Base-by-base conservation (phyloP, 2,113 vertebrate genomes). In the Tor tambroides region DNA sequence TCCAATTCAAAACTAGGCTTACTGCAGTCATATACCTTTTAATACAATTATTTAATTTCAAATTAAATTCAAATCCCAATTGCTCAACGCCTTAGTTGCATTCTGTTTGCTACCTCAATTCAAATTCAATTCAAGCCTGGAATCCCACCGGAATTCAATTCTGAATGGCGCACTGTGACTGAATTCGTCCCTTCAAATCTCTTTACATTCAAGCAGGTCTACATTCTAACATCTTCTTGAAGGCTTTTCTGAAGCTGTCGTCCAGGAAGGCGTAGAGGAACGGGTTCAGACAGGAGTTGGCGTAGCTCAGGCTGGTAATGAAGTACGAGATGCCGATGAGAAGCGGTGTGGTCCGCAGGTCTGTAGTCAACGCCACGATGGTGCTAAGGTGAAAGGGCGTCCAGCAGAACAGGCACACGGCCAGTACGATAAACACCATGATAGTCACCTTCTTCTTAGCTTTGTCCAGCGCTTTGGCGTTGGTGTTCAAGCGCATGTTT, bases 341-440 rank as follows among this genome's bases (percentile, higher is more conserved):
- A 54, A 96, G 86, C 0, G 97, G 94, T 0, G 96, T 98, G 87
- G 95, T 96, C 23, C 93, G 95, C 88, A 97, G 92, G 92, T 98
- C 97, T 0, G 95, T 96, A 38, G 96, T 96, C 90, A 98, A 92
- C 12, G 96, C 96, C 84, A 98, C 96, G 0, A 97, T 93, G 86
- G 97, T 97, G 94, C 97, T 96, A 88, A 98, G 91, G 89, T 98
- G 97, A 91, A 96, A 98, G 3, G 96, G 97, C 0, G 95, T 97
- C 97, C 97, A 98, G 87, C 97, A 98, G 93, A 98, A 96, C 80
- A 98, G 92, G 49, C 96, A 97, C 51, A 96, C 95, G 0, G 96
- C 96, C 88, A 98, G 88, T 11, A 98, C 97, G 0, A 97, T 94
- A 69, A 97, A 96, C 86, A 98, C 97, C 96, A 97, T 97, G 7